Conservation (phyloP, 2,797 vertebrate species). For the Hirundo rustica region DNA sequence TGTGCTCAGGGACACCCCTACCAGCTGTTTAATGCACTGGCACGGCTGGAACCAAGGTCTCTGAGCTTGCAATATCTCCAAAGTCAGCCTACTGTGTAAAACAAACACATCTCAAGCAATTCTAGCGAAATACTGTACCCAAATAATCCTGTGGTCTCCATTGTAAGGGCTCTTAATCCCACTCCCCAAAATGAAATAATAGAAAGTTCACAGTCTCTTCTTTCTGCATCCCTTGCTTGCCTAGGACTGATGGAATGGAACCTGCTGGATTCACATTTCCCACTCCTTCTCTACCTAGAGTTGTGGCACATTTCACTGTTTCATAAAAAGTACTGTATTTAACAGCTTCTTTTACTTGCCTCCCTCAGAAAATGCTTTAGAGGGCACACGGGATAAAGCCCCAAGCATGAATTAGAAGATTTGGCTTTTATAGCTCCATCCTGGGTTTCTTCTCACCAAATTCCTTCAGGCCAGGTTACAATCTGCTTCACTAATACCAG, state of each 20-base stretch:
- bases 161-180: neutral
- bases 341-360: neutral
- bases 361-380: neutral
- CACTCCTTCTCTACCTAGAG: neutral
- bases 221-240: neutral
- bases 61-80: neutral
- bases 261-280: neutral
- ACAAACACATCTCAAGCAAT: neutral
- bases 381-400: neutral
- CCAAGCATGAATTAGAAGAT: neutral
- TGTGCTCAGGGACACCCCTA: neutral
- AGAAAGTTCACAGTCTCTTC: neutral
- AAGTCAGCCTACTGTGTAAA: neutral
- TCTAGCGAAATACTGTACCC: neutral
- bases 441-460: neutral
- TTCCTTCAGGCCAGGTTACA: neutral
- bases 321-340: neutral
- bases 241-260: neutral
- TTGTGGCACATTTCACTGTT: neutral
- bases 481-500: neutral
- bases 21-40: accelerated
- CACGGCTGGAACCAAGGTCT: neutral
- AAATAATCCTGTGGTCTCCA: neutral
- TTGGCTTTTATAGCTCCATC: neutral
- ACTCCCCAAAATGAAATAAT: accelerated